A percentile compares a stretch with the other conserved stretches of the same genome.
phyloP scores from a whole-genome alignment of 2,113 vertebrate species.

The Semnornis frantzii region DNA sequence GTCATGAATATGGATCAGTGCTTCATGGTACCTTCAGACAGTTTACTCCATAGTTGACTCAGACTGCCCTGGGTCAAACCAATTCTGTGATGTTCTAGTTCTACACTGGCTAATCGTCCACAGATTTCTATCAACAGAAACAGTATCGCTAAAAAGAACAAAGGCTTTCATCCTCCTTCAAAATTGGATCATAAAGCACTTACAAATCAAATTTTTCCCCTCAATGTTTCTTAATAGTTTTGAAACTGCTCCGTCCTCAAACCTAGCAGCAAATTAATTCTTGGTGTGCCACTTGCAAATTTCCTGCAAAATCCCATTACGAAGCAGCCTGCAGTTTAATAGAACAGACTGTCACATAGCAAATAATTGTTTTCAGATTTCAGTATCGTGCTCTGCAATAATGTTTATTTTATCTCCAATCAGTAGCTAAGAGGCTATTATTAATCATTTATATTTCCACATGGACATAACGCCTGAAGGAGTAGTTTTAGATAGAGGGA shows the following conservation, averaged over 20 bases:
- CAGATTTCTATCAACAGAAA: background rate
- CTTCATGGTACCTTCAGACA: background rate
- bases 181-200: background rate
- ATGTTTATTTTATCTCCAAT: background rate
- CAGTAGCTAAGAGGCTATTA: background rate
- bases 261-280: background rate
- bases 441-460: background rate
- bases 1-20: background rate
- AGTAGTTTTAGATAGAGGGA: background rate
- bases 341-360: background rate
- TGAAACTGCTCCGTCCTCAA: background rate
- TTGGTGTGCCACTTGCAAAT: background rate
- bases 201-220: background rate
- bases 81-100: background rate
- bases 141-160: background rate
- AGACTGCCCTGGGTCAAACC: background rate
- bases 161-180: background rate
- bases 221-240: background rate
- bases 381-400: background rate
- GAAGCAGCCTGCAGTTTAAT: background rate
- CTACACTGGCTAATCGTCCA: accelerated
- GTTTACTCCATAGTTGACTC: background rate
- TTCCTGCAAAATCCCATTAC: background rate
- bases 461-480: background rate
- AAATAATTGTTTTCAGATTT: background rate